These are phyloP conservation scores for Nerophis ophidion DNA, from an alignment of 2,113 vertebrate species.

Conservation along the genomic window DNA sequence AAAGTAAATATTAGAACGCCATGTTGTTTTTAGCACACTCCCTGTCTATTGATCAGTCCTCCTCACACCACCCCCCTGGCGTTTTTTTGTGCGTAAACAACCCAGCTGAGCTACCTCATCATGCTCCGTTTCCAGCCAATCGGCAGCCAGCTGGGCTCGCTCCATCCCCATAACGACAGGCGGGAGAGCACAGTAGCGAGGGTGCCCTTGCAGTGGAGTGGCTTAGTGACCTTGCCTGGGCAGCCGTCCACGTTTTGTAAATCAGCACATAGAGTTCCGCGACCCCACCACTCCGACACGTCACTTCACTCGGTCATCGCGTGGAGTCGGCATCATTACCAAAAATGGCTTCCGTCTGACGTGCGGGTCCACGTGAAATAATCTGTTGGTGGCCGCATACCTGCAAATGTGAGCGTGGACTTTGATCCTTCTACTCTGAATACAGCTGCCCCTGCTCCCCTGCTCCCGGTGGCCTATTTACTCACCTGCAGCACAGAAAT, in stretches of 20 bases:
- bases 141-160: slow-evolving; percentile 18
- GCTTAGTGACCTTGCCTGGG: slow-evolving; percentile 52
- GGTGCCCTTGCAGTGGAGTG: slow-evolving; percentile 51
- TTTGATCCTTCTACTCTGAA: slow-evolving; percentile 51
- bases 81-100: slow-evolving; percentile 57
- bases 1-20: too few species aligned
- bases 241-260: slow-evolving; percentile 39
- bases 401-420: slow-evolving; percentile 48
- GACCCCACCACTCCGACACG: neutral
- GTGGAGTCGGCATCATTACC: neutral
- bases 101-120: slow-evolving; percentile 56
- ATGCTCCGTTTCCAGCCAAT: slow-evolving; percentile 44
- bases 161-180: slow-evolving; percentile 47
- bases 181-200: slow-evolving; percentile 32
- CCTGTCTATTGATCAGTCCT: neutral
- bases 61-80: slow-evolving; percentile 8
- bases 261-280: slow-evolving; percentile 30
- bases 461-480: slow-evolving; percentile 55
- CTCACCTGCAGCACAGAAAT: slow-evolving; percentile 50
- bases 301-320: neutral
- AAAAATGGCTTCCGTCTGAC: neutral
- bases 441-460: slow-evolving; percentile 47
- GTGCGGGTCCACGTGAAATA: slow-evolving; percentile 12
- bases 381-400: slow-evolving; percentile 29
- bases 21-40: too few species aligned